Evolutionary conservation across 2,113 vertebrate genomes (phyloP).

Genomic region (Poeciliopsis occidentalis): DNA sequence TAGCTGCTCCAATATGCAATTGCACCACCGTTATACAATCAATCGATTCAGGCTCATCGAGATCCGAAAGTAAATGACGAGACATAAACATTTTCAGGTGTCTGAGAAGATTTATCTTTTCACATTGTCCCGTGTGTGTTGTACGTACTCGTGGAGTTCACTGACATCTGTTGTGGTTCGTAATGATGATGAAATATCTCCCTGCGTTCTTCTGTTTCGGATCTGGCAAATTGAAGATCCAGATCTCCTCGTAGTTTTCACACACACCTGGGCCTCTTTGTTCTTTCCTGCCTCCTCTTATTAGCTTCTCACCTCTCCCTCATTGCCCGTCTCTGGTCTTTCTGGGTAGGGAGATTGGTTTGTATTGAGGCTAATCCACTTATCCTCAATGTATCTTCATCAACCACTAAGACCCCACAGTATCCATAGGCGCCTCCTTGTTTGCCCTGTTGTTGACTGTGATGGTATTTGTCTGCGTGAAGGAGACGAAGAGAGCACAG

Average conservation of each 20-base stretch:
- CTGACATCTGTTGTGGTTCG: constrained; percentile 21
- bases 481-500: constrained; percentile 17
- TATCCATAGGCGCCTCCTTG: constrained; percentile 70
- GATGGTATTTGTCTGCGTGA: constrained; percentile 50
- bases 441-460: constrained; percentile 59
- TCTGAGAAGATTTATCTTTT: not conserved
- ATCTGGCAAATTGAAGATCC: constrained; percentile 37
- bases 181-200: constrained; percentile 41
- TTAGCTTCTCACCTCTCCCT: constrained; percentile 21
- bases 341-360: constrained; percentile 63
- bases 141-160: constrained; percentile 12
- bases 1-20: constrained; percentile 41
- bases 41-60: constrained; percentile 43
- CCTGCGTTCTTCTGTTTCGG: constrained; percentile 52
- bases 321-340: constrained; percentile 54
- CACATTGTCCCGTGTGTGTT: not conserved
- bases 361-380: constrained; percentile 80
- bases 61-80: not conserved
- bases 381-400: constrained; percentile 77
- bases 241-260: constrained; percentile 28
- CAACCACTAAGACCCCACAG: constrained; percentile 74
- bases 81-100: not conserved
- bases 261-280: constrained; percentile 51
- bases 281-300: constrained; percentile 29
- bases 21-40: constrained; percentile 16